Evolutionary conservation across 2,113 vertebrate genomes (phyloP).

Genomic region (Oreocharis arfaki): DNA sequence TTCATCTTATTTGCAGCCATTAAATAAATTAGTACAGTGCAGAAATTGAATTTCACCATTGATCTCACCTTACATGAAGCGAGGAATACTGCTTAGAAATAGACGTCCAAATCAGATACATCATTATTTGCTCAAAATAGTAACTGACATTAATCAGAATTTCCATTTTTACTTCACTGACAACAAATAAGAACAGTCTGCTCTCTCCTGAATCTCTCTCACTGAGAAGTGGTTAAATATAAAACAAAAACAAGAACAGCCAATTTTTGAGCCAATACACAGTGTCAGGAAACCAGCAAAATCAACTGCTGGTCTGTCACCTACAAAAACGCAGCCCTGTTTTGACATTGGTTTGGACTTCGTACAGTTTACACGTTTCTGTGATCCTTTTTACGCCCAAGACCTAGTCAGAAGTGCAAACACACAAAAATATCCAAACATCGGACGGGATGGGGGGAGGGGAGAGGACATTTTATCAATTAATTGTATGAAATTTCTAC

Average conservation of each 20-base stretch:
- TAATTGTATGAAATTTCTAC: neutral
- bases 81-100: constrained; percentile 24
- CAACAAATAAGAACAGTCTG: neutral
- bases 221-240: neutral
- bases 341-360: neutral
- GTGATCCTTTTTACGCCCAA: neutral
- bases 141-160: neutral
- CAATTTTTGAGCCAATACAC: neutral
- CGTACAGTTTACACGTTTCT: neutral
- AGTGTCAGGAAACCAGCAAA: neutral
- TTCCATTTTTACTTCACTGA: neutral
- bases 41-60: constrained; percentile 20
- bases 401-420: neutral
- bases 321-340: neutral
- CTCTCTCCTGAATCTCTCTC: neutral
- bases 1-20: constrained; percentile 8
- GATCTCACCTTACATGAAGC: neutral
- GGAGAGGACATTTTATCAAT: neutral
- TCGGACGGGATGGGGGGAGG: fast-evolving
- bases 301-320: neutral
- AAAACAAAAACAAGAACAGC: neutral
- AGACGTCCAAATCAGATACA: neutral
- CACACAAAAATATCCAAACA: neutral
- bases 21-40: constrained; percentile 42
- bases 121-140: neutral